These are phyloP conservation scores for Unio pictorum DNA, from an alignment of 2,888 invertebrate species.

Conservation along the genomic window DNA sequence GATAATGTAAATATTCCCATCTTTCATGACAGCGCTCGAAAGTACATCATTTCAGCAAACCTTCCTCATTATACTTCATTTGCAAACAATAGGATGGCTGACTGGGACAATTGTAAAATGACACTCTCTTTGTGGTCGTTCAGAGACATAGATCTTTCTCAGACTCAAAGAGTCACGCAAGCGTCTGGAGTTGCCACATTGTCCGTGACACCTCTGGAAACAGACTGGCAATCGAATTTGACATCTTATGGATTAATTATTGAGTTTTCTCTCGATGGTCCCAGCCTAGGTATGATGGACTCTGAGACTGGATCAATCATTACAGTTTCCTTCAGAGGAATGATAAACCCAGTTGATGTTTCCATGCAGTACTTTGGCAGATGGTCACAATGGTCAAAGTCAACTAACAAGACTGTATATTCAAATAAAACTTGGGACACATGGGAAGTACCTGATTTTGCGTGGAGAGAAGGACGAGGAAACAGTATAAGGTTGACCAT, in stretches of 20 bases:
- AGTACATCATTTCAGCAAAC: conserved; percentile 41
- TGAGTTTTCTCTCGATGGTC: conserved; percentile 34
- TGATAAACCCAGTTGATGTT: conserved; percentile 13
- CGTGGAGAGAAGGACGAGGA: conserved; percentile 31
- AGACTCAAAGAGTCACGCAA: background rate
- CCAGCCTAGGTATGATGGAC: conserved; percentile 35
- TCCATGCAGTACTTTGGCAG: conserved; percentile 28
- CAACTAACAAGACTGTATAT: conserved; percentile 9
- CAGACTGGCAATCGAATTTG: background rate
- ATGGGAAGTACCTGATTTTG: conserved; percentile 40
- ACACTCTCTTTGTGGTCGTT: conserved; percentile 33
- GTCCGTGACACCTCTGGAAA: background rate
- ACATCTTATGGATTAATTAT: conserved; percentile 11
- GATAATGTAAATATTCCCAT: conserved; percentile 54
- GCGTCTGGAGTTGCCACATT: background rate
- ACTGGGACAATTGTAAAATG: conserved; percentile 33
- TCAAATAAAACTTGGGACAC: conserved; percentile 8
- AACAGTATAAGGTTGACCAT: conserved; percentile 37
- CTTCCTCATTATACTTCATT: conserved; percentile 45
- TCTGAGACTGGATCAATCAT: conserved; percentile 44
- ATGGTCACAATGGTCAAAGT: conserved; percentile 11
- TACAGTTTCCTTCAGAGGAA: conserved; percentile 1
- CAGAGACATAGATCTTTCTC: conserved; percentile 9
- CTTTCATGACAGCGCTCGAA: conserved; percentile 28
- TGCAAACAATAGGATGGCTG: conserved; percentile 32